Conservation (phyloP, 2,113 vertebrate species). For the Poecile atricapillus region DNA sequence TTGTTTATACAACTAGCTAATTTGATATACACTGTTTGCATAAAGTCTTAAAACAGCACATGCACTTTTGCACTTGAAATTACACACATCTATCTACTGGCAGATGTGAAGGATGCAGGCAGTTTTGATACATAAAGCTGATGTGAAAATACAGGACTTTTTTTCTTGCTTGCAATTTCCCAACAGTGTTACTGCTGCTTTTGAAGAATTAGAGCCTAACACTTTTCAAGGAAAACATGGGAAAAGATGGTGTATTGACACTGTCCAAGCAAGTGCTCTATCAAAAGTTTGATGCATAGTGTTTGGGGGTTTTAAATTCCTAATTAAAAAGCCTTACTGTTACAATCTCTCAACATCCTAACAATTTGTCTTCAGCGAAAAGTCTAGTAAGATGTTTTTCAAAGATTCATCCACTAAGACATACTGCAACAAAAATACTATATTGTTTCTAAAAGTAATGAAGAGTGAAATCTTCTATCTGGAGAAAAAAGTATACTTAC, state of each 20-base stretch:
- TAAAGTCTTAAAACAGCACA: neutral
- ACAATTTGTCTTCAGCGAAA: neutral
- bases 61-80: constrained; percentile 14
- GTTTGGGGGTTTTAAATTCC: neutral
- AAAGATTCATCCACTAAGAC: neutral
- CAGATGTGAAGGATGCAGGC: neutral
- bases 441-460: neutral
- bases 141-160: neutral
- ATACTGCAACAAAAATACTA: neutral
- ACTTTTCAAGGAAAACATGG: neutral
- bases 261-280: neutral
- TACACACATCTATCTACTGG: neutral
- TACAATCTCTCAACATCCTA: neutral
- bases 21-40: neutral
- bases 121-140: neutral
- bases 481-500: neutral
- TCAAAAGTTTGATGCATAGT: neutral
- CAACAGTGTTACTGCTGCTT: neutral
- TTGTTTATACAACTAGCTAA: constrained; percentile 19
- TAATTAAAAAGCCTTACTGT: neutral
- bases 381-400: neutral
- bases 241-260: neutral
- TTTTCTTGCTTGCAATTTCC: neutral
- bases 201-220: neutral
- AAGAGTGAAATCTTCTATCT: neutral